phyloP scores from a whole-genome alignment of 2,888 invertebrate genomes.

The Drosophila nigricruria region DNA sequence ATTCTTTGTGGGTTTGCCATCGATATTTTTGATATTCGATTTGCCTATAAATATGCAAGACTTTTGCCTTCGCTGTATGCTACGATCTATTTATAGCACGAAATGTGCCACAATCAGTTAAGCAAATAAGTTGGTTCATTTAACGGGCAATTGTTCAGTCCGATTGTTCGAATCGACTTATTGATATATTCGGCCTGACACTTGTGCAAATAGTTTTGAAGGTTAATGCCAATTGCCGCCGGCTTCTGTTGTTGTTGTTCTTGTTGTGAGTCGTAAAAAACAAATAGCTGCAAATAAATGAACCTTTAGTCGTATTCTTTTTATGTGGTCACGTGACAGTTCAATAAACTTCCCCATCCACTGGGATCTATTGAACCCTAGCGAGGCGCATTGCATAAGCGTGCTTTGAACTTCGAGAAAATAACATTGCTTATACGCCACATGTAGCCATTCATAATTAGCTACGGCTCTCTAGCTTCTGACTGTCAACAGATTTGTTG shows the following conservation, averaged over 20 bases:
- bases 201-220: constrained; percentile 64
- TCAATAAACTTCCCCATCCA: constrained; percentile 41
- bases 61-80: background rate
- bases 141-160: constrained; percentile 45
- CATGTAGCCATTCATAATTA: constrained; percentile 19
- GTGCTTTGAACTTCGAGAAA: background rate
- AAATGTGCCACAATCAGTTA: constrained; percentile 16
- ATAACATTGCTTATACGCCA: constrained; percentile 26
- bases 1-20: background rate
- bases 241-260: constrained; percentile 25
- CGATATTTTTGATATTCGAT: constrained; percentile 11
- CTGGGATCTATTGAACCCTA: constrained; percentile 12
- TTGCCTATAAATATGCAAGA: constrained; percentile 45
- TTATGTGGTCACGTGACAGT: constrained; percentile 51
- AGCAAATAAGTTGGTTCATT: constrained; percentile 48
- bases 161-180: constrained; percentile 46
- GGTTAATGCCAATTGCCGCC: constrained; percentile 58
- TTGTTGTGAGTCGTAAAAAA: constrained; percentile 35
- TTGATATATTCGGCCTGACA: constrained; percentile 48
- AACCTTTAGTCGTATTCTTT: constrained; percentile 13
- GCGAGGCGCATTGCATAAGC: constrained; percentile 17
- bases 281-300: constrained; percentile 38
- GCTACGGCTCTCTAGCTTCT: background rate
- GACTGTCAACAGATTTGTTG: constrained; percentile 16
- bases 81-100: constrained; percentile 34